Conservation (phyloP, 2,113 vertebrate species). For the Pedionomus torquatus region DNA sequence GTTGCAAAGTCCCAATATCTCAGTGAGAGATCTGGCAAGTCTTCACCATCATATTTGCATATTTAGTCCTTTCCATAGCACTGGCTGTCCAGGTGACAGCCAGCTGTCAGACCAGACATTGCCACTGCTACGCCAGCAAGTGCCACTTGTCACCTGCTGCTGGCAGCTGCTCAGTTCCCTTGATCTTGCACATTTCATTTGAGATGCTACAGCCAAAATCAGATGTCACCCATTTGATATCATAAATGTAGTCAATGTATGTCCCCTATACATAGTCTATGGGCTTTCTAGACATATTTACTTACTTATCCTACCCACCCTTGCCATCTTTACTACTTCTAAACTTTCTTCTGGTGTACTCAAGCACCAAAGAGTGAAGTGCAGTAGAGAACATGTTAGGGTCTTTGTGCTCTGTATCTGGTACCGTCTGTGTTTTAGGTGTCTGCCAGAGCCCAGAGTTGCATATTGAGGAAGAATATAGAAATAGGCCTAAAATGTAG, state of each 20-base stretch:
- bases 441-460: not conserved
- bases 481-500: not conserved
- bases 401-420: not conserved
- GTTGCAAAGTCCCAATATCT: not conserved
- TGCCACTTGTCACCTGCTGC: not conserved
- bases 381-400: not conserved
- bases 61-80: not conserved
- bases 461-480: not conserved
- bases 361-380: not conserved
- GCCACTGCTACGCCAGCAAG: not conserved
- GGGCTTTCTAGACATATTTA: not conserved
- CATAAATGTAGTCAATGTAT: not conserved
- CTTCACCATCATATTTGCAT: not conserved
- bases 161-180: rapidly evolving
- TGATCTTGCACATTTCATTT: not conserved
- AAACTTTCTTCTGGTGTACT: not conserved
- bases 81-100: not conserved
- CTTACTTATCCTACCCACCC: not conserved
- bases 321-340: not conserved
- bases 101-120: not conserved
- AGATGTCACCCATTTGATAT: not conserved
- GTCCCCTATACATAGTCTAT: rapidly evolving
- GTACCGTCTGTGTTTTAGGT: not conserved
- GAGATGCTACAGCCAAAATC: not conserved
- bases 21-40: not conserved